Evolutionary conservation across 2,113 vertebrate genomes (phyloP).

Genomic region (Platichthys stellatus): DNA sequence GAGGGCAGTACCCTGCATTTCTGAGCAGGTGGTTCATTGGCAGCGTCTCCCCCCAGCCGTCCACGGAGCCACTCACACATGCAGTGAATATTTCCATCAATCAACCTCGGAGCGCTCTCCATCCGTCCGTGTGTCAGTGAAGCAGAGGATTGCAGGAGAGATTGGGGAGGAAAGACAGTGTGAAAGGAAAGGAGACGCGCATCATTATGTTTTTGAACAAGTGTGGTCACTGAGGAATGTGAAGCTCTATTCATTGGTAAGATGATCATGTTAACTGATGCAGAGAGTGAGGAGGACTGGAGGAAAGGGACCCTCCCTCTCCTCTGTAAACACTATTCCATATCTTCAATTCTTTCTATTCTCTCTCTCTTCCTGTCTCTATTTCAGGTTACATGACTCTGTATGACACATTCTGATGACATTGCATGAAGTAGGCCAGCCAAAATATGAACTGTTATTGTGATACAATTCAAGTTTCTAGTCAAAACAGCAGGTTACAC

Average conservation of each 20-base stretch:
- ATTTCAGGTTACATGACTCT: slow-evolving; percentile 1
- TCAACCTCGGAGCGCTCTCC: background rate
- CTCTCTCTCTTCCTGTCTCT: background rate
- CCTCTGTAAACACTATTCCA: background rate
- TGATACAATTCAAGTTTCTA: background rate
- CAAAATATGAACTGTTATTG: background rate
- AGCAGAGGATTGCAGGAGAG: slow-evolving; percentile 2
- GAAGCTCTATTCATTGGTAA: background rate
- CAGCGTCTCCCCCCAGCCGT: background rate
- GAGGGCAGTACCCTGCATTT: slow-evolving; percentile 52
- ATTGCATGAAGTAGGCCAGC: background rate
- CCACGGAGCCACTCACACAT: background rate
- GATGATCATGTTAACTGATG: slow-evolving; percentile 15
- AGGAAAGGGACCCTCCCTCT: background rate
- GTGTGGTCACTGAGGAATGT: slow-evolving; percentile 13
- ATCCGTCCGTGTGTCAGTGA: background rate
- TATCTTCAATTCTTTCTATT: background rate
- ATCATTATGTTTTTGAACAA: slow-evolving; percentile 5
- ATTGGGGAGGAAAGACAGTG: background rate
- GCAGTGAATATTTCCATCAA: slow-evolving; percentile 8
- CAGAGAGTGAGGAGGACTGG: background rate
- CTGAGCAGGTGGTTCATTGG: slow-evolving; percentile 47
- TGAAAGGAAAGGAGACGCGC: background rate
- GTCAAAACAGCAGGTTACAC: no score
- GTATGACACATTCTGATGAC: background rate